Evolutionary conservation across 1,140 invertebrate species (phyloP), one percentile per base, ranked within the genome.

Genomic region (Leptonema lineaticorne): DNA sequence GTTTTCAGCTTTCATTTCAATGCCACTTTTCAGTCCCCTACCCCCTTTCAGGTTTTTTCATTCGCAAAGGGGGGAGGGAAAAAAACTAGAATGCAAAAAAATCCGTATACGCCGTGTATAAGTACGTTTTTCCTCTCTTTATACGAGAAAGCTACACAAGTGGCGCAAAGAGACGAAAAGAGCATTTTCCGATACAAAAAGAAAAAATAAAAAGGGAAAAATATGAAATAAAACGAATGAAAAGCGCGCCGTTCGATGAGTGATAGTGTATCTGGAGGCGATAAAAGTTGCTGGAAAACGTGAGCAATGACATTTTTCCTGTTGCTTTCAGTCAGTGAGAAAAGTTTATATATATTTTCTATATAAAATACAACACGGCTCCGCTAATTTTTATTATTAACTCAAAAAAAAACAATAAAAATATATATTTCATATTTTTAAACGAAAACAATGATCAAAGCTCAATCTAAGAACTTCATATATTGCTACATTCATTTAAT

Each of bases 221-320:
- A 33, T 33, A 5, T 22, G 46, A 50, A 53, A 53, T 53, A 53
- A 53, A 53, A 26, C 50, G 22, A 53, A 53, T 53, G 50, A 53
- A 53, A 53, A 22, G 50, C 9, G 14, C 4, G 22, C 50, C 16
- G 50, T 53, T 53, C 50, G 50, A 53, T 53, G 50, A 53, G 22
- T 53, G 50, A 53, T 53, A 53, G 50, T 53, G 50, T 53, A 53
- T 24, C 50, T 53, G 50, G 50, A 26, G 20, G 50, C 50, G 50
- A 53, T 53, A 53, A 26, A 53, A 53, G 50, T 53, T 53, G 20
- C 20, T 20, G 8, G 22, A 26, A 50, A 53, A 53, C 8, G 50
- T 53, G 50, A 53, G 24, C 50, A 26, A 53, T 53, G 50, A 53
- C 50, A 24, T 53, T 53, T 53, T 53, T 53, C 50, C 50, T 53